Evolutionary conservation across 2,797 vertebrate species (phyloP).

Genomic region (Sitta carolinensis): DNA sequence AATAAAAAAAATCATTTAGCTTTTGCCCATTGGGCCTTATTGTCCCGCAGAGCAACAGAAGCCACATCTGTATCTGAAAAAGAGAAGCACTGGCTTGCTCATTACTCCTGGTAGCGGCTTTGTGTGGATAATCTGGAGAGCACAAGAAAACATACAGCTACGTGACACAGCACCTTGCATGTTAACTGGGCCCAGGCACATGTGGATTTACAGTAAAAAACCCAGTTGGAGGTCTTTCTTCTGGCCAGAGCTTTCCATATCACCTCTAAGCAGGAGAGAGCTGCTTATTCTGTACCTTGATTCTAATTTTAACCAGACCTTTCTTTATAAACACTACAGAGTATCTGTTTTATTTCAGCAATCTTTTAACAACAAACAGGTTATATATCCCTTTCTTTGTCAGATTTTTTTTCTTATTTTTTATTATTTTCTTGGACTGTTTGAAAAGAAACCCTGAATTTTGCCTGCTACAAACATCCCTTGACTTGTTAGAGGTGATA

Average conservation of each 20-base stretch:
- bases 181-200: background rate
- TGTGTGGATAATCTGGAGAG: background rate
- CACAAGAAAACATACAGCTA: background rate
- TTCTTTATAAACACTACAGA: constrained; percentile 2
- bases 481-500: background rate
- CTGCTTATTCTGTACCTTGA: constrained; percentile 35
- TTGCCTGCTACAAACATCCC: background rate
- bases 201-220: background rate
- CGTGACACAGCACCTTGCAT: background rate
- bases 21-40: background rate
- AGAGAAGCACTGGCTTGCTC: background rate
- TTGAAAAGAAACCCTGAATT: background rate
- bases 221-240: background rate
- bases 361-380: constrained; percentile 8
- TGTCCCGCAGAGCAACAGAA: background rate
- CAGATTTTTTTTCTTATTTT: background rate
- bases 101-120: background rate
- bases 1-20: background rate
- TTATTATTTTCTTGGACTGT: background rate
- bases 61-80: background rate
- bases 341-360: constrained; percentile 39
- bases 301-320: constrained; percentile 30
- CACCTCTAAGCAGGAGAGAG: background rate
- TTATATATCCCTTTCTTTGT: background rate
- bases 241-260: background rate